phyloP scores from a whole-genome alignment of 2,113 vertebrate genomes.

The Chionomys nivalis region DNA sequence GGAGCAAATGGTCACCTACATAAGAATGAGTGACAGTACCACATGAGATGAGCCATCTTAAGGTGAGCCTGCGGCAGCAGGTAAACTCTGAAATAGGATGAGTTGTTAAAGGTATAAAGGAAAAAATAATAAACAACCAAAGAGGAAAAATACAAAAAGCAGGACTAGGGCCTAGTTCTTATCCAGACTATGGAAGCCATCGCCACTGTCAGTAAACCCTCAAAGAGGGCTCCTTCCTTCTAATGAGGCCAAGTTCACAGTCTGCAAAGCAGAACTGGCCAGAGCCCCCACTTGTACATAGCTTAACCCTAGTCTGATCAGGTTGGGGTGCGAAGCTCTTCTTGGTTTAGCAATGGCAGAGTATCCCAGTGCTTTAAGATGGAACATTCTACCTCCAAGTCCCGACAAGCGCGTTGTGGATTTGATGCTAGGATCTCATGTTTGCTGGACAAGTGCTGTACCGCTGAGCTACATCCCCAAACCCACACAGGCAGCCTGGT shows the following conservation, averaged over 20 bases:
- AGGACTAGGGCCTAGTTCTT: not conserved
- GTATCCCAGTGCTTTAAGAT: not conserved
- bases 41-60: not conserved
- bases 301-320: not conserved
- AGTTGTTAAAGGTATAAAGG: not conserved
- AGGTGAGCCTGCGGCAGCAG: not conserved
- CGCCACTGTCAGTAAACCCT: not conserved
- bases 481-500: not conserved
- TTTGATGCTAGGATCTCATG: not conserved
- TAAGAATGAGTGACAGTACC: not conserved
- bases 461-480: not conserved
- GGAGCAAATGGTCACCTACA: not conserved
- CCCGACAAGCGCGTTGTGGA: not conserved
- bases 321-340: not conserved
- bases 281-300: not conserved
- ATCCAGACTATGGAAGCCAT: not conserved
- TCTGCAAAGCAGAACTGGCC: not conserved
- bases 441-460: not conserved
- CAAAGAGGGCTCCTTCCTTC: rapidly evolving
- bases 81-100: too few species aligned
- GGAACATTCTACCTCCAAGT: not conserved
- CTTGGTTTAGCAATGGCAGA: not conserved
- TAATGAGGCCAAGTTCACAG: not conserved
- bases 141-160: not conserved
- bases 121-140: not conserved